Conservation (phyloP, 2,113 vertebrate species). For the Tamias sibiricus region DNA sequence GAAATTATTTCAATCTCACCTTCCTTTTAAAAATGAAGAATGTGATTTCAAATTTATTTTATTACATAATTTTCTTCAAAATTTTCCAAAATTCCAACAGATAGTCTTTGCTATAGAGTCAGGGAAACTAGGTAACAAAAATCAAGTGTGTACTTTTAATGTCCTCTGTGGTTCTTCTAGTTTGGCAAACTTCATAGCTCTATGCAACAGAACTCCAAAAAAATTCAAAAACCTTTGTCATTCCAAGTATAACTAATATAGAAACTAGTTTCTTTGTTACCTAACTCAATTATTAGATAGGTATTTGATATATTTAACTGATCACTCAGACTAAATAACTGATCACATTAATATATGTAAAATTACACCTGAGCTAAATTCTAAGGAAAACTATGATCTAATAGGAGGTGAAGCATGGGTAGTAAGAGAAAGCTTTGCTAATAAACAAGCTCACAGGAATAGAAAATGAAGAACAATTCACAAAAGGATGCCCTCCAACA, state of each 20-base stretch:
- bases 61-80: conserved; percentile 34
- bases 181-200: not conserved
- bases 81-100: conserved; percentile 39
- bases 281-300: not conserved
- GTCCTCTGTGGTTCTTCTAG: not conserved
- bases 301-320: not conserved
- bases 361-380: not conserved
- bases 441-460: not conserved
- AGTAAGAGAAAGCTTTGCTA: not conserved
- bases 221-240: not conserved
- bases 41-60: conserved; percentile 48
- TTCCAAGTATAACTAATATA: not conserved
- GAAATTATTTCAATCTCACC: conserved; percentile 3
- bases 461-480: not conserved
- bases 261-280: not conserved
- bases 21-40: conserved; percentile 22
- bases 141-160: conserved; percentile 6
- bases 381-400: not conserved
- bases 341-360: not conserved
- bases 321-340: not conserved
- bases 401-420: not conserved
- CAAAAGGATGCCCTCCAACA: not conserved
- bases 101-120: not conserved
- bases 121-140: conserved; percentile 40
- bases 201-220: not conserved